Base-by-base conservation (phyloP, 2,797 vertebrate genomes). In the Myotis daubentonii region DNA sequence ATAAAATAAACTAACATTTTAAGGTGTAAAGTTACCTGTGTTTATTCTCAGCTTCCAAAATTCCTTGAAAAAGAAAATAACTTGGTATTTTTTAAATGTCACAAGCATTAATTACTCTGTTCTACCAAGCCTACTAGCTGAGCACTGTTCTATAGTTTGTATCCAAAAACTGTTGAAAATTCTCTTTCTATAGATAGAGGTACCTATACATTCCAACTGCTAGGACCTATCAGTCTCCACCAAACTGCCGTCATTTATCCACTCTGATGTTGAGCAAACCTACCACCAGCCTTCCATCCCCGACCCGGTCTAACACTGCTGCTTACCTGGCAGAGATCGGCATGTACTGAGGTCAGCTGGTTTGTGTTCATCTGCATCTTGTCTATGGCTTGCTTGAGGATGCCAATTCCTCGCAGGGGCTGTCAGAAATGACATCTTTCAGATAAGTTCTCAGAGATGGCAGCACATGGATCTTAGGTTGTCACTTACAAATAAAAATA, bases 331-430 rank as follows among this genome's bases (percentile, higher is more conserved):
- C 99, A 99, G 97, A 99, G 99, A 98, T 99, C 99, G 96, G 99
- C 99, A 0, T 99, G 99, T 98, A 99, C 99, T 98, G 99, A 99
- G 99, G 99, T 99, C 99, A 99, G 99, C 98, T 99, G 99, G 99
- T 99, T 99, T 98, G 99, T 99, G 98, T 99, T 99, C 99, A 99
- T 99, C 99, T 99, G 99, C 99, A 99, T 99, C 99, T 99, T 99
- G 98, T 99, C 99, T 98, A 99, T 99, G 98, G 99, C 99, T 99
- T 99, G 99, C 98, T 99, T 99, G 97, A 99, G 98, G 98, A 99
- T 98, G 97, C 99, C 99, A 94, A 99, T 99, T 95, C 99, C 99
- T 98, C 99, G 99, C 98, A 99, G 98, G 94, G 99, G 99, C 99
- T 99, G 99, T 95, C 96, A 97, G 97, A 97, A 97, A 98, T 90